Conservation (phyloP, 2,797 vertebrate species). For the Adelosebastes latens region DNA sequence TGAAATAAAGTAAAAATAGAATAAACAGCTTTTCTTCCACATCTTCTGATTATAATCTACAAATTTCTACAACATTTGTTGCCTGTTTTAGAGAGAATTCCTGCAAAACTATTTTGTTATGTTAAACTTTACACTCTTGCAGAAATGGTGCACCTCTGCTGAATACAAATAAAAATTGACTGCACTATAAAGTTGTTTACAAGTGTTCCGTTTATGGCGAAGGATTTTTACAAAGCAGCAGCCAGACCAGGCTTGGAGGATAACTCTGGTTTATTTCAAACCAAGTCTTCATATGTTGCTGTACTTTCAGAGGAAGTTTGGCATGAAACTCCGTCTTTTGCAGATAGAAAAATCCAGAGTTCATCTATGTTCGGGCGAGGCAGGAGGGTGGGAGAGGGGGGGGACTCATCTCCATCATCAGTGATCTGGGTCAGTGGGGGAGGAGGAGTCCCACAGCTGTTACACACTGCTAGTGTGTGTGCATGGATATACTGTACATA, state of each 20-base stretch:
- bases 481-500: constrained; percentile 12
- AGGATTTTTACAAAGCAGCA: background rate
- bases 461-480: constrained; percentile 40
- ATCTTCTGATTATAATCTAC: background rate
- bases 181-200: background rate
- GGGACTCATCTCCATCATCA: constrained; percentile 33
- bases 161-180: background rate
- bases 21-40: background rate
- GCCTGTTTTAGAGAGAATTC: background rate
- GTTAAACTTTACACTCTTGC: background rate
- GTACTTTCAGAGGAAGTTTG: background rate
- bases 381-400: background rate
- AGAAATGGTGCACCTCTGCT: background rate
- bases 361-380: background rate
- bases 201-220: background rate
- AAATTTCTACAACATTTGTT: background rate
- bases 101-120: background rate
- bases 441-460: constrained; percentile 66
- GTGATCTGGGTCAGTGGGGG: constrained; percentile 77
- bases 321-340: background rate
- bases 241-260: background rate
- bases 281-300: background rate
- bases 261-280: background rate
- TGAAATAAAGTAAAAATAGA: background rate
- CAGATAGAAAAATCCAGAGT: constrained; percentile 1